Conservation (phyloP, 1,140 invertebrate species). For the Drosophila tristis region DNA sequence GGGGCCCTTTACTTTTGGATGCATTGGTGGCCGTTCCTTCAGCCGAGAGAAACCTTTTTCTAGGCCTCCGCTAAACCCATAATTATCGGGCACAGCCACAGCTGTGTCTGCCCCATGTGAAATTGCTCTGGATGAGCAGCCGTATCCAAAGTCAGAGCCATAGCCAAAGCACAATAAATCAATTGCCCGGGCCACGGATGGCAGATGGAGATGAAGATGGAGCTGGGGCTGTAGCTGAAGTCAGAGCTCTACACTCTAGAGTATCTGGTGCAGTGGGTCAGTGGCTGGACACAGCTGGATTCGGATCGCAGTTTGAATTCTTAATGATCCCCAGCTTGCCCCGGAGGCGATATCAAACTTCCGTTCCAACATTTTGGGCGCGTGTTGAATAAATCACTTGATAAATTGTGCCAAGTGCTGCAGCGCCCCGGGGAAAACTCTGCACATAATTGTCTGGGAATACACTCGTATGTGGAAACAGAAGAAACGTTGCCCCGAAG, state of each 20-base stretch:
- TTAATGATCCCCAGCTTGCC: conserved; percentile 53
- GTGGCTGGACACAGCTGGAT: conserved; percentile 61
- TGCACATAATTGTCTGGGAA: conserved; percentile 44
- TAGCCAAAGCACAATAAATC: conserved; percentile 62
- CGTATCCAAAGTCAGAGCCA: conserved; percentile 10
- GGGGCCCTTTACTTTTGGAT: conserved; percentile 65
- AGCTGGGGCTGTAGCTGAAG: conserved; percentile 20
- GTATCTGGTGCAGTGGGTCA: conserved; percentile 73
- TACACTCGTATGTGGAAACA: background rate
- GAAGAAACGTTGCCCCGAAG: background rate
- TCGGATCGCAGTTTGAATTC: conserved; percentile 28
- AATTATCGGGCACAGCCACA: conserved; percentile 70
- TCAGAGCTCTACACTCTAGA: conserved; percentile 12
- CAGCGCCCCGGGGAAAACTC: conserved; percentile 31
- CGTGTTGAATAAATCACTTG: conserved; percentile 81
- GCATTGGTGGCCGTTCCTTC: conserved; percentile 35
- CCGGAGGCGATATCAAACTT: conserved; percentile 38
- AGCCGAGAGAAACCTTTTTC: conserved; percentile 42
- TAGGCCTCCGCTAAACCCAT: conserved; percentile 39
- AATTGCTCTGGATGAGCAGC: conserved; percentile 73
- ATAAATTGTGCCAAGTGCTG: conserved; percentile 73
- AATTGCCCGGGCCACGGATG: conserved; percentile 48
- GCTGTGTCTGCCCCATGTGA: conserved; percentile 67
- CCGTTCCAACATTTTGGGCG: conserved; percentile 33
- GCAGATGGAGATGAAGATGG: conserved; percentile 32